Evolutionary conservation across 2,888 invertebrate species (phyloP), one percentile per base, ranked within the genome.

Genomic region (Myopa testacea): DNA sequence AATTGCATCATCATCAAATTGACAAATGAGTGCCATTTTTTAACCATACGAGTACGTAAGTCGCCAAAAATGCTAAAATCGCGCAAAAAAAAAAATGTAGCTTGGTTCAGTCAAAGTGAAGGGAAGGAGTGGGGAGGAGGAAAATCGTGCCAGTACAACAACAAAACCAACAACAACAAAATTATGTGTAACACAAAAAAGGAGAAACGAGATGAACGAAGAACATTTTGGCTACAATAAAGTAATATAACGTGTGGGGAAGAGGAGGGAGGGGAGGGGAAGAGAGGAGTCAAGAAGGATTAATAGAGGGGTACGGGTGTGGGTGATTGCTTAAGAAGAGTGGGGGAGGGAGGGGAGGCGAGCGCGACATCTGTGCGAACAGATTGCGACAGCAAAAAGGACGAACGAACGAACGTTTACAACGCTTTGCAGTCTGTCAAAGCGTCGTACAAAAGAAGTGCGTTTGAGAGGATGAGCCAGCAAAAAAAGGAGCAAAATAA

Each of bases 61-160:
- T 74, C 74, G 34, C 37, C 65, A 74, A 74, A 74, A 74, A 63
- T 65, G 65, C 65, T 74, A 26, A 74, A 74, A 74, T 74, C 74
- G 63, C 65, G 74, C 37, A 38, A 55, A 52, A 73, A 55, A 52
- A 73, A 55, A 55, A 55, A 1, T 55, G 10, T 4, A 55, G 55
- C n/a, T n/a, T 4, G 65, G 45, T 65, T 12, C 63, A 65, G 26
- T 16, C 40, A 73, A 37, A 70, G 34, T 50, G 14, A 4, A 55
- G 38, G 34, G 19, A 69, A 55, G 34, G 14, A 26, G 34, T 16
- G 67, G 2, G 1, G 26, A 10, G 52, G 50, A 50, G 12, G 14
- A 69, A 69, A 69, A 69, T 45, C 26, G 69, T 69, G 12, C 34
- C 14, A 65, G 37, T 50, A 50, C 50, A 50, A 37, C 63, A 65